Evolutionary conservation across 2,113 vertebrate genomes (phyloP), one percentile per base, ranked within the genome.

Genomic region (Mesoclemmys tuberculata): DNA sequence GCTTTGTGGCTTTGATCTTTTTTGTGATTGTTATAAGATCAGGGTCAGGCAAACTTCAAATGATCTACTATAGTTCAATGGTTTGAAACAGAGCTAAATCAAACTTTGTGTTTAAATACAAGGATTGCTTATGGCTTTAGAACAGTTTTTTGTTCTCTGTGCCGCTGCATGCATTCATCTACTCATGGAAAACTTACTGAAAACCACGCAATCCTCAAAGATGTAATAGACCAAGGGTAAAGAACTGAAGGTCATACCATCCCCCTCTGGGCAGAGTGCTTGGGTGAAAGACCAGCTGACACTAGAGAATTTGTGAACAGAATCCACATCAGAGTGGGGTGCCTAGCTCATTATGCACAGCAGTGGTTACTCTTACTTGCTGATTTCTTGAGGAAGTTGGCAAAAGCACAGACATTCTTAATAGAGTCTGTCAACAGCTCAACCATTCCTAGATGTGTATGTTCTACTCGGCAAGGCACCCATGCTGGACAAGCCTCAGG

Each of bases 41-140:
- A 93, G 8, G 41, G 44, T 18, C 44, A 94, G 87, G 41, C 89
- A 93, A 95, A 87, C 80, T 95, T 96, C 88, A 96, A 93, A 97
- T 79, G 44, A 61, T 6, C 14, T 8, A 2, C 5, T 91, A 24
- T 12, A 3, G 29, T 85, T 93, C 55, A 24, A 5, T 82, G 18
- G 4, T 93, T 95, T 87, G 78, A 91, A 90, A 91, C 6, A 84
- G 24, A 90, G 41, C 3, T 87, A 88, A 94, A 93, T 93, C 82
- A 90, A 82, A 87, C 9, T 85, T 35, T 87, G 46, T 55, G 97
- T 90, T 89, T 74, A 80, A 91, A 93, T 51, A 46, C 1, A 90
- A 6, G 21, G 18, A 14, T 54, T 51, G 35, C 13, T 2, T 84
- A 24, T 46, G 64, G 68, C 46, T 87, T 92, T 31, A 81, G 22